Percentiles rank a stretch among this genome's conserved stretches.
These are phyloP conservation scores for Apamea sordens DNA, from an alignment of 2,888 invertebrate genomes.

Conservation along the genomic window DNA sequence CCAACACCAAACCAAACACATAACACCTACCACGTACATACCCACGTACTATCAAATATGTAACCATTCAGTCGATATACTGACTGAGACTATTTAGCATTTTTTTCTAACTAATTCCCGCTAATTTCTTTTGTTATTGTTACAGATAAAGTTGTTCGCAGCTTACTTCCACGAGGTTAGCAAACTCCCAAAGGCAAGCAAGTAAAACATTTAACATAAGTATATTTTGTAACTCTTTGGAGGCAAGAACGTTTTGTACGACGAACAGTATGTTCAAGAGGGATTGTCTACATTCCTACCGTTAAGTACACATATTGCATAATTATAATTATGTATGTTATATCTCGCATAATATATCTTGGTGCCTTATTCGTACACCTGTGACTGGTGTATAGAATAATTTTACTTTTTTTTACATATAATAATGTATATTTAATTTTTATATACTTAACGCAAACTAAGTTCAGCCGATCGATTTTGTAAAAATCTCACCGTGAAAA, in stretches of 20 bases:
- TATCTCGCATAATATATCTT: conserved; percentile 57
- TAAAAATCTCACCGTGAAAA: too few relatives aligned
- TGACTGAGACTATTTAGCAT: neutral
- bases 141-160: conserved; percentile 97
- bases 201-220: conserved; percentile 17
- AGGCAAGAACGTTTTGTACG: conserved; percentile 20
- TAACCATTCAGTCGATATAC: neutral
- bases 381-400: conserved; percentile 11
- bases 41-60: neutral
- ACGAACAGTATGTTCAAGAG: conserved; percentile 21
- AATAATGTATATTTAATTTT: conserved; percentile 21
- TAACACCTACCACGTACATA: neutral
- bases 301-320: conserved; percentile 63
- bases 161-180: conserved; percentile 96
- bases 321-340: conserved; percentile 59
- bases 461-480: too few relatives aligned
- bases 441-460: neutral
- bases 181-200: conserved; percentile 84
- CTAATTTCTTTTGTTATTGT: conserved; percentile 73
- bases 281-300: conserved; percentile 58
- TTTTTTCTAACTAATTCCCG: neutral
- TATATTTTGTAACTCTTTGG: conserved; percentile 21
- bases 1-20: neutral
- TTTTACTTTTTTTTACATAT: conserved; percentile 37
- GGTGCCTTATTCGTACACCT: conserved; percentile 48